Conservation (phyloP, 1,140 invertebrate species). For the Hyles euphorbiae region DNA sequence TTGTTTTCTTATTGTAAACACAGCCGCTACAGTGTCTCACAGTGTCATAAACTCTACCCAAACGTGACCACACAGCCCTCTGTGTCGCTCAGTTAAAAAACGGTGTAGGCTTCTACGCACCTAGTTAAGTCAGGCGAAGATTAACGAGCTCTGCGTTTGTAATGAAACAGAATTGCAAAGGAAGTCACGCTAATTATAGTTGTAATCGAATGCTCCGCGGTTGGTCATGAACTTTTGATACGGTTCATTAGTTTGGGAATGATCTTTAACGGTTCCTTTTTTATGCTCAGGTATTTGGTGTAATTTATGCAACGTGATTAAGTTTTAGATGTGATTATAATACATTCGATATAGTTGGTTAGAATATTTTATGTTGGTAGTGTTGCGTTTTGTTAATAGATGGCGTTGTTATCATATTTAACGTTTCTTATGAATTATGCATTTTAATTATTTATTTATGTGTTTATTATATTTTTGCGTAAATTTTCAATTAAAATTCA, state of each 20-base stretch:
- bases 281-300: conserved; percentile 1
- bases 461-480: too few species aligned
- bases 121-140: conserved; percentile 34
- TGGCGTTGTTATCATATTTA: too few species aligned
- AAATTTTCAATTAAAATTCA: too few species aligned
- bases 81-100: conserved; percentile 25
- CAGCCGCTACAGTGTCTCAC: neutral
- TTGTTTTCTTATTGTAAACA: conserved; percentile 18
- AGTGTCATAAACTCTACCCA: neutral
- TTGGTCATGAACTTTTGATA: conserved; percentile 26
- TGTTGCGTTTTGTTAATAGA: too few species aligned
- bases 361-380: too few species aligned
- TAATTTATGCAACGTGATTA: too few species aligned
- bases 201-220: conserved; percentile 30
- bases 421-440: too few species aligned
- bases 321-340: too few species aligned
- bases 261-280: conserved; percentile 6
- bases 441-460: too few species aligned
- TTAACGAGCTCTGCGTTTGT: conserved; percentile 44
- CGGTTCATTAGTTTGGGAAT: conserved; percentile 26
- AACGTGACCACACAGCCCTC: conserved; percentile 11
- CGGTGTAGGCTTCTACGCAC: conserved; percentile 18
- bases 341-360: too few species aligned
- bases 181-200: conserved; percentile 39
- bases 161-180: conserved; percentile 33